Base-by-base conservation (phyloP, 2,113 vertebrate genomes). In the Lophius piscatorius region DNA sequence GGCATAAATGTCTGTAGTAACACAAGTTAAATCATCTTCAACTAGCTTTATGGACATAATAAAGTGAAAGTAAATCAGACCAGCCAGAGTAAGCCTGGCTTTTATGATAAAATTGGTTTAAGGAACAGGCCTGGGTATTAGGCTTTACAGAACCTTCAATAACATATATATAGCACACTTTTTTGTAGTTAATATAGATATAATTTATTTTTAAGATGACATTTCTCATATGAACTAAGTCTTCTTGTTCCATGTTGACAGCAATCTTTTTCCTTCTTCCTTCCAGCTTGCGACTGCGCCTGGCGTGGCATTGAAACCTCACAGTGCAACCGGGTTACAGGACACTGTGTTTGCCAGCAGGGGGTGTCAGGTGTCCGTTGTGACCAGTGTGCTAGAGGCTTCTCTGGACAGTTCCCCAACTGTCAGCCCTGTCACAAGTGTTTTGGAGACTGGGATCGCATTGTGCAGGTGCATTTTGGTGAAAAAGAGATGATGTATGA, bases 391-490 rank as follows among this genome's bases (percentile, higher is more conserved):
- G 94, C 97, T 62, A 92, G 97, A 2, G 97, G 97, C 16, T 99
- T 98, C 56, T 88, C 95, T 0, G 97, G 97, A 0, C 55, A 88
- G 23, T 99, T 98, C 80, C 97, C 97, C 0, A 61, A 90, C 80
- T 98, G 97, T 76, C 90, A 94, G 63, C 94, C 96, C 22, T 99
- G 97, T 76, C 97, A 99, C 28, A 90, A 94, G 38, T 99, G 97
- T 79, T 99, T 99, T 0, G 97, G 97, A 9, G 97, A 99, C 86
- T 99, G 97, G 97, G 96, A 99, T 79, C 95, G 95, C 0, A 91
- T 98, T 16, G 95, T 99, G 14, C 97, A 88, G 88, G 88, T 87
- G 46, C 10, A 7, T 18, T 35, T 21, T 44, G 4, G 21, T 26
- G 4, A 6, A 4, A 11, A 33, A 33, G 2, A 7, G 17, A n/a